phyloP scores from a whole-genome alignment of 2,888 invertebrate species.

The Ectropis crepuscularia region DNA sequence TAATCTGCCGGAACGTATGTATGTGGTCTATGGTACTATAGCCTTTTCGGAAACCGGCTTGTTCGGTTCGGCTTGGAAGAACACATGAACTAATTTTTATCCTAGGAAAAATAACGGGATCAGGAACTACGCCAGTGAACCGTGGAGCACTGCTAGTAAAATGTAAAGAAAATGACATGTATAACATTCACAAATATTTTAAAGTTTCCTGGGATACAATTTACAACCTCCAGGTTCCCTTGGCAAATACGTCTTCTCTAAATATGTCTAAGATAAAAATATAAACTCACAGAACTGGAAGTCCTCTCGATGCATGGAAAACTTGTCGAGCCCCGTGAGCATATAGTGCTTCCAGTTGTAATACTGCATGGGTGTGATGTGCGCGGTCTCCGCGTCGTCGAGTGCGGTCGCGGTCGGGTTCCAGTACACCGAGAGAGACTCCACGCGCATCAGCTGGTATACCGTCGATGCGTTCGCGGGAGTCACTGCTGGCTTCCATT shows the following conservation, averaged over 20 bases:
- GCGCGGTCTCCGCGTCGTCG: conserved; percentile 80
- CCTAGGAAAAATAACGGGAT: too few relatives aligned
- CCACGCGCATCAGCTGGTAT: conserved; percentile 91
- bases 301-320: conserved; percentile 90
- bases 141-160: too few relatives aligned
- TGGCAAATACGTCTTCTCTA: not conserved
- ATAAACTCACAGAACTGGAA: conserved; percentile 90
- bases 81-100: too few relatives aligned
- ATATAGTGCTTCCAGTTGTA: conserved; percentile 91
- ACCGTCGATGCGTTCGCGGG: conserved; percentile 85
- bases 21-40: too few relatives aligned
- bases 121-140: too few relatives aligned
- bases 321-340: conserved; percentile 90
- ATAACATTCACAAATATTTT: too few relatives aligned
- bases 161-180: too few relatives aligned
- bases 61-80: too few relatives aligned
- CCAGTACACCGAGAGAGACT: conserved; percentile 91
- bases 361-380: conserved; percentile 84
- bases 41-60: too few relatives aligned
- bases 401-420: conserved; percentile 86
- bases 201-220: too few relatives aligned
- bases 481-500: conserved; percentile 90
- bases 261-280: not conserved
- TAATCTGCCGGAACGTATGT: too few relatives aligned
- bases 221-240: not conserved